Evolutionary conservation across 2,797 vertebrate species (phyloP), one percentile per base, ranked within the genome.

Genomic region (Scomberomorus guttatus): DNA sequence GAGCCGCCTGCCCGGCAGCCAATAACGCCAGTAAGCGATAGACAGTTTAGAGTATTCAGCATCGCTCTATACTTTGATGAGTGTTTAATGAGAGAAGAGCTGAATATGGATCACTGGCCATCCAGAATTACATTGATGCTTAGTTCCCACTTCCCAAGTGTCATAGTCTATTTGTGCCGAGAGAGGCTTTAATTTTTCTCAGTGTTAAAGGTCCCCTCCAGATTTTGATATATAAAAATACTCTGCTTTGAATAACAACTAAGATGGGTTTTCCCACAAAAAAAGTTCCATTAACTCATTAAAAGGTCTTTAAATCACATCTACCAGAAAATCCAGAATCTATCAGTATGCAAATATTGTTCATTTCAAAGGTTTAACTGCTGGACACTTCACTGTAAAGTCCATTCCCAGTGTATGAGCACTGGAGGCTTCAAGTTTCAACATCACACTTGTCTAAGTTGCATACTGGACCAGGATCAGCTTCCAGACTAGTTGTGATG

Each of bases 11-110:
- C 81, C 46, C 11, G 18, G 58, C 77, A 74, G 77, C 72, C 74
- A 69, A 69, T 75, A 80, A 75, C 81, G 46, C 72, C 69, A 81
- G 87, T 82, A 72, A 81, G 69, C 20, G 9, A 68, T 32, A 56
- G 50, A 24, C 2, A 6, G 77, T 76, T 75, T n/a, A 46, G 64
- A 25, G 42, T 57, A n/a, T 55, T 76, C 65, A 39, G 48, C 24
- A 7, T 62, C 9, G 24, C 22, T 72, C n/a, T 62, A 29, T 48
- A 13, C 54, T 77, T 22, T 60, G 61, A 81, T 66, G 51, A 24
- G 50, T 78, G 52, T 71, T 79, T 83, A 75, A 83, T 82, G 52
- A 65, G 27, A 55, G 44, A 3, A 5, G 5, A 27, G 44, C 11
- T 42, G 11, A 56, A 63, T 13, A 39, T 63, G 46, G 39, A 42